A percentile compares a stretch with the other conserved stretches of the same genome.
Evolutionary conservation across 2,113 vertebrate species (phyloP).

Genomic region (Macquaria australasica): DNA sequence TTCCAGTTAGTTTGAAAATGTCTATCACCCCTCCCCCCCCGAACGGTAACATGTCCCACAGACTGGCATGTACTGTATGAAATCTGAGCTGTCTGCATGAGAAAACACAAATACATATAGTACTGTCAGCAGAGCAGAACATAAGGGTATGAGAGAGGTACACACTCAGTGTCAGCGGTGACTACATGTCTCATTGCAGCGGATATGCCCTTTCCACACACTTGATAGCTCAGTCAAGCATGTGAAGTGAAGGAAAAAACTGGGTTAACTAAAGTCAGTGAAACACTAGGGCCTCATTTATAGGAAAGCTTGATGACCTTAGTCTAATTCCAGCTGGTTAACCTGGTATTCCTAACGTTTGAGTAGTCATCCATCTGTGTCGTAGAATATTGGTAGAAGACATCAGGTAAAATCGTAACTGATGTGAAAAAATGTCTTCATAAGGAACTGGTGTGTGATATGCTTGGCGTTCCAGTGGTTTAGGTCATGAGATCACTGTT

Average conservation of each 20-base stretch:
- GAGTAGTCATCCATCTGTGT: neutral
- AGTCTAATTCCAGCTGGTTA: neutral
- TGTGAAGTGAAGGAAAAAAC: slow-evolving; percentile 8
- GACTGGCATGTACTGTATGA: slow-evolving; percentile 34
- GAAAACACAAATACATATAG: slow-evolving; percentile 47
- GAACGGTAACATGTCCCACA: slow-evolving; percentile 23
- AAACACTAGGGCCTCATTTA: neutral
- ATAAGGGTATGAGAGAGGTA: slow-evolving; percentile 54
- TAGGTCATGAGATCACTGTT: neutral
- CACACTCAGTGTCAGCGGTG: slow-evolving; percentile 22
- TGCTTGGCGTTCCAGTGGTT: neutral
- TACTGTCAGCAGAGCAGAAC: slow-evolving; percentile 61
- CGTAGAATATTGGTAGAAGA: neutral
- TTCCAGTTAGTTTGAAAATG: slow-evolving; percentile 58
- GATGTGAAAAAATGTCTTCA: neutral
- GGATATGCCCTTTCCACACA: slow-evolving; percentile 57
- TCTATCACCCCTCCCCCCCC: slow-evolving; percentile 20
- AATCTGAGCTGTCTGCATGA: slow-evolving; percentile 55
- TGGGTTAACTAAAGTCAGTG: neutral
- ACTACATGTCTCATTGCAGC: slow-evolving; percentile 28
- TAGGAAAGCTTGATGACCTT: neutral
- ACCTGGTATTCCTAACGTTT: neutral
- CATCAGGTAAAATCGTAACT: neutral
- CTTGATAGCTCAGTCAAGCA: slow-evolving; percentile 50
- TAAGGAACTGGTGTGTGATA: neutral